phyloP scores from a whole-genome alignment of 2,113 vertebrate species.

The Cebidichthys violaceus region DNA sequence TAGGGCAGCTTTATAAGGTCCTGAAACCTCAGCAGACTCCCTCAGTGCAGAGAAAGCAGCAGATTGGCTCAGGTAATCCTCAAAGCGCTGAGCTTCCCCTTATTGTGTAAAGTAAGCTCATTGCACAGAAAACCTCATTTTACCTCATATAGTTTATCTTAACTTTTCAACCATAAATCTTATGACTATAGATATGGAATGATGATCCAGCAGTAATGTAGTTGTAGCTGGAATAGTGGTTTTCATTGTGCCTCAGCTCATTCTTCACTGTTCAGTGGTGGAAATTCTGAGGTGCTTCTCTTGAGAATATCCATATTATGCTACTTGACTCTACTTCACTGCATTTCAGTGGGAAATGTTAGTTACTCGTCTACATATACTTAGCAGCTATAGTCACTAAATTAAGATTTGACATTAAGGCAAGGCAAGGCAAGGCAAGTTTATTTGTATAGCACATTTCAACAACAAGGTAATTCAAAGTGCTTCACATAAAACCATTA shows the following conservation, averaged over 20 bases:
- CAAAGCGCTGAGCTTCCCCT: slow-evolving; percentile 53
- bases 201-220: slow-evolving; percentile 46
- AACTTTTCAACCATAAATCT: slow-evolving; percentile 36
- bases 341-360: background rate
- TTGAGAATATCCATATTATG: background rate
- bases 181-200: slow-evolving; percentile 38
- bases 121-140: slow-evolving; percentile 33
- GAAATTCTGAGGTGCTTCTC: background rate
- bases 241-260: background rate
- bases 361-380: background rate
- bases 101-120: slow-evolving; percentile 48
- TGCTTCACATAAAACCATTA: no score
- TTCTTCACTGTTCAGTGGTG: slow-evolving; percentile 13
- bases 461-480: no score
- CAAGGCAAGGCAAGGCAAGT: no score
- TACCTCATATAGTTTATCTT: slow-evolving; percentile 29
- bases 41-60: slow-evolving; percentile 40
- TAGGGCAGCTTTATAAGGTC: slow-evolving; percentile 33
- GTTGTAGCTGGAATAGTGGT: slow-evolving; percentile 17
- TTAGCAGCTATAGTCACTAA: background rate
- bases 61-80: slow-evolving; percentile 60
- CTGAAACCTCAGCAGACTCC: slow-evolving; percentile 48
- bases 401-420: background rate
- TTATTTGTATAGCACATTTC: no score
- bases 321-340: background rate